These are phyloP conservation scores for Caenorhabditis zanzibari DNA, from an alignment of 2,888 invertebrate genomes.

Conservation along the genomic window DNA sequence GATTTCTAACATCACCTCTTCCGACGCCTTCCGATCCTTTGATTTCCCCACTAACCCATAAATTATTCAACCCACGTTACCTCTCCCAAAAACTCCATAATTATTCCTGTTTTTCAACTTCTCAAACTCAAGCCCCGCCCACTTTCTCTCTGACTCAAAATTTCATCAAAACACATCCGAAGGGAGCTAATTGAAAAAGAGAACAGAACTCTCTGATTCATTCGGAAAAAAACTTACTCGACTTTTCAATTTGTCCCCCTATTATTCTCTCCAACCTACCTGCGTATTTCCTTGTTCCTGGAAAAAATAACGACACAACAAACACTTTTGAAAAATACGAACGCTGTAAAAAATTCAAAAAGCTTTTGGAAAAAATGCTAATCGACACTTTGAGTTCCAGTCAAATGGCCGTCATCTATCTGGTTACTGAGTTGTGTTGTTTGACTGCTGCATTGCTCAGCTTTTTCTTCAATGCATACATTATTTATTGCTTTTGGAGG, in stretches of 20 bases:
- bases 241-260: neutral
- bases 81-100: neutral
- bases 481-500: conserved; percentile 48
- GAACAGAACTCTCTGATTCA: conserved; percentile 7
- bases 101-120: neutral
- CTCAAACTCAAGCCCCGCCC: neutral
- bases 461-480: conserved; percentile 48
- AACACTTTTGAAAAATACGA: too few relatives aligned
- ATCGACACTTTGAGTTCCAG: conserved; percentile 38
- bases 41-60: conserved; percentile 1
- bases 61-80: conserved; percentile 9
- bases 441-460: conserved; percentile 46
- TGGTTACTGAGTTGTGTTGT: conserved; percentile 50
- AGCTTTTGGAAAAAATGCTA: conserved; percentile 18
- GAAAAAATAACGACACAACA: neutral
- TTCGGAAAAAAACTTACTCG: neutral
- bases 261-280: neutral
- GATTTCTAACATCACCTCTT: too few relatives aligned
- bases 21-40: neutral
- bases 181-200: conserved; percentile 7
- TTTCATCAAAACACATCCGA: neutral
- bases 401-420: conserved; percentile 53
- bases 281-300: neutral
- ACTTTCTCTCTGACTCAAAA: neutral
- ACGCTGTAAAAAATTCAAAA: too few relatives aligned